Percentiles rank a stretch among this genome's conserved stretches.
Evolutionary conservation across 2,797 vertebrate genomes (phyloP).

Genomic region (Kryptopterus vitreolus): DNA sequence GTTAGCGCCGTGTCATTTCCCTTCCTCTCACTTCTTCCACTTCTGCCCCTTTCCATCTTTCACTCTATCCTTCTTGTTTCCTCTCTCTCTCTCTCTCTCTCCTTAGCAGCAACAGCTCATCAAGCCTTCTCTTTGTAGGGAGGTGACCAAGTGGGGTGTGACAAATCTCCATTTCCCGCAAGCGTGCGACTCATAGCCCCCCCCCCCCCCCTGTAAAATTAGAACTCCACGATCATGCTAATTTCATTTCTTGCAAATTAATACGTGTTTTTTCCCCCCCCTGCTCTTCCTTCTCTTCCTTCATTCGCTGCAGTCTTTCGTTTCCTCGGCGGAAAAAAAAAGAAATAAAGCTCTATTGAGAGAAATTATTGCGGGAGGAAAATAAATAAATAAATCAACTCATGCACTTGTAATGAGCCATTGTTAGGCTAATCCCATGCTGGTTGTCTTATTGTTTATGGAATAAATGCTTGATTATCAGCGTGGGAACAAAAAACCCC

Average conservation of each 20-base stretch:
- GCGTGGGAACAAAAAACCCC: constrained; percentile 58
- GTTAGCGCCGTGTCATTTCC: not conserved
- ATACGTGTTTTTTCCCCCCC: constrained; percentile 72
- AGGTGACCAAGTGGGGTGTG: constrained; percentile 80
- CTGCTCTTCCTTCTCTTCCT: constrained; percentile 9
- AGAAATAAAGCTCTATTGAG: constrained; percentile 74
- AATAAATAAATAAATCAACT: constrained; percentile 63
- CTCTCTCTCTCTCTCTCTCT: constrained; percentile 52
- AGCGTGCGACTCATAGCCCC: constrained; percentile 66
- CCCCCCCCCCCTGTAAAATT: constrained; percentile 78
- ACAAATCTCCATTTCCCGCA: constrained; percentile 83
- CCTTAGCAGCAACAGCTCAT: constrained; percentile 73
- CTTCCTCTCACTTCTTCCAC: not conserved
- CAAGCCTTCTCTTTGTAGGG: constrained; percentile 66
- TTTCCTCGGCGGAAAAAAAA: constrained; percentile 75
- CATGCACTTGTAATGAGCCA: constrained; percentile 77
- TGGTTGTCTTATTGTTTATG: constrained; percentile 75
- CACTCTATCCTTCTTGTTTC: constrained; percentile 42
- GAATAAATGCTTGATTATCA: constrained; percentile 79
- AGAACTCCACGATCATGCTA: constrained; percentile 74
- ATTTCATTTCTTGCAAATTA: constrained; percentile 84
- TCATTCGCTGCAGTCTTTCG: constrained; percentile 61
- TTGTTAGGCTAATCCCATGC: constrained; percentile 79
- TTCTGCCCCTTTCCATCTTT: constrained; percentile 53
- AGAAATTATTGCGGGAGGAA: constrained; percentile 63